A percentile compares a stretch with the other conserved stretches of the same genome.
phyloP scores from a whole-genome alignment of 1,140 invertebrate genomes.

The Drosophila burlai region DNA sequence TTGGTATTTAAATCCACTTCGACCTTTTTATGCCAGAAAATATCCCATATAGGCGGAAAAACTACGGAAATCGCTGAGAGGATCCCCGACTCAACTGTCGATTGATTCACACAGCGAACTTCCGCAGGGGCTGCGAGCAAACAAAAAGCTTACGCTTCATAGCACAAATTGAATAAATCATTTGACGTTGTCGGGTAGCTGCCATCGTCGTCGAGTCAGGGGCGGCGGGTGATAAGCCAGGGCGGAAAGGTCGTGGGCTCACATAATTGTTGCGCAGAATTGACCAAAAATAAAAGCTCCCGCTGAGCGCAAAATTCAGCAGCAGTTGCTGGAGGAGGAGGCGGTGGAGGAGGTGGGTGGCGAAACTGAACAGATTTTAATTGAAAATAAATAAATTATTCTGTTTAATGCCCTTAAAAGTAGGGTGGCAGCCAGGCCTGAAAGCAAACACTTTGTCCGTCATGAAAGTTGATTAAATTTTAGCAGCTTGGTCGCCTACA shows the following conservation, averaged over 20 bases:
- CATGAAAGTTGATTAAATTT: conserved; percentile 11
- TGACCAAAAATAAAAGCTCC: conserved; percentile 53
- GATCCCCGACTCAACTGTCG: conserved; percentile 31
- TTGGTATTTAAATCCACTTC: conserved; percentile 23
- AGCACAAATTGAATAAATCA: conserved; percentile 82
- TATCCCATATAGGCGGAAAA: conserved; percentile 38
- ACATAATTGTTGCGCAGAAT: conserved; percentile 73
- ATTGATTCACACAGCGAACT: conserved; percentile 70
- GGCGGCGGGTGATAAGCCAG: neutral
- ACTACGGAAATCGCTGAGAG: conserved; percentile 40
- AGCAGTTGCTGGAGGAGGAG: neutral
- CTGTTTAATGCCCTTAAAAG: conserved; percentile 28
- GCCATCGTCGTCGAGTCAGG: conserved; percentile 1
- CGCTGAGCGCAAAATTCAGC: conserved; percentile 8
- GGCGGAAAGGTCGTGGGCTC: conserved; percentile 36
- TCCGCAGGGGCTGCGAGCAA: conserved; percentile 61
- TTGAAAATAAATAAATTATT: conserved; percentile 59
- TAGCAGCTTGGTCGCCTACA: neutral
- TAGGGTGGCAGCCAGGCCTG: neutral
- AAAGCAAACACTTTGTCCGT: conserved; percentile 3
- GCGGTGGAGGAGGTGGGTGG: neutral
- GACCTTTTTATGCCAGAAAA: conserved; percentile 13
- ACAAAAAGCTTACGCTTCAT: conserved; percentile 81
- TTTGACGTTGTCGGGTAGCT: conserved; percentile 55
- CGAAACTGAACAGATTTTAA: conserved; percentile 42